phyloP scores from a whole-genome alignment of 2,797 vertebrate species.

The Zalophus californianus region DNA sequence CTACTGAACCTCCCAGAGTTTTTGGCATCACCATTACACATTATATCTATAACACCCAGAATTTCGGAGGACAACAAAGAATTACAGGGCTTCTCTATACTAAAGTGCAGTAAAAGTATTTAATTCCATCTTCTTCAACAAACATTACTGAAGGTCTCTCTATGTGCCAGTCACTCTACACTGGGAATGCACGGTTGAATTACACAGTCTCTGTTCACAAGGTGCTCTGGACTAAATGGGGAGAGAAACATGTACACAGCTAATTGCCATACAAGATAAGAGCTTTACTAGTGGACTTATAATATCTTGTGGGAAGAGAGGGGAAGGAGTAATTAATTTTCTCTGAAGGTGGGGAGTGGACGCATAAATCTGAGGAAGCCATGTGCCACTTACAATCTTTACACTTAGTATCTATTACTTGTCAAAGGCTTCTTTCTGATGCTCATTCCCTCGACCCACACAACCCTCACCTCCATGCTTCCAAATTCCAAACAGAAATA shows the following conservation, averaged over 20 bases:
- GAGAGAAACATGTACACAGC: background rate
- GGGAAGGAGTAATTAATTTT: background rate
- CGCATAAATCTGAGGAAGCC: background rate
- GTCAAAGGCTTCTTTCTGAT: background rate
- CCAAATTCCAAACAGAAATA: constrained; percentile 40
- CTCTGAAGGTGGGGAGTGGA: background rate
- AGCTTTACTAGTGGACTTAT: background rate
- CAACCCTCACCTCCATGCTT: background rate
- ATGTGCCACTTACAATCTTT: background rate
- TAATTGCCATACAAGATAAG: background rate
- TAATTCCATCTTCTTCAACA: background rate
- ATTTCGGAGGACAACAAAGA: constrained; percentile 12
- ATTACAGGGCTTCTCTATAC: background rate
- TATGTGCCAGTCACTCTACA: background rate
- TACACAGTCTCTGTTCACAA: background rate
- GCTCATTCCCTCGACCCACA: background rate
- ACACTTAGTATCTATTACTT: background rate
- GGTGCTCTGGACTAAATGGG: background rate
- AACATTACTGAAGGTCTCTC: background rate
- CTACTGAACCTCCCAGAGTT: background rate
- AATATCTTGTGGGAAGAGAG: background rate
- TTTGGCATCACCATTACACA: constrained; percentile 10
- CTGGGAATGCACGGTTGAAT: background rate
- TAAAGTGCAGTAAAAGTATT: background rate
- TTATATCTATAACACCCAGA: background rate